Percentiles rank a stretch among this genome's conserved stretches.
Evolutionary conservation across 2,113 vertebrate genomes (phyloP).

Genomic region (Rhegmatorhina hoffmannsi): DNA sequence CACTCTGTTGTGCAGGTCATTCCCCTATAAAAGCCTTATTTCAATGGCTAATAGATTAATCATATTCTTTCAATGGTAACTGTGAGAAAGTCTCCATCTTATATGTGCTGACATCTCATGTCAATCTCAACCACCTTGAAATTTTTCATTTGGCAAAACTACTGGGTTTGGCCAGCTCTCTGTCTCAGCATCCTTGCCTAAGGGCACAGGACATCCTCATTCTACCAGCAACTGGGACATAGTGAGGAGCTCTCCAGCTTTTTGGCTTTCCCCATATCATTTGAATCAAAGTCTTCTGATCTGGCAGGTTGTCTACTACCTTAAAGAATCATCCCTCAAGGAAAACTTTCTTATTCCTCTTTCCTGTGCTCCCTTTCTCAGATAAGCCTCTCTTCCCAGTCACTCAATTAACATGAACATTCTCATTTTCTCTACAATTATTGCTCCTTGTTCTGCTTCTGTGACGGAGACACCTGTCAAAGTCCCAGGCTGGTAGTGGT

Average conservation of each 20-base stretch:
- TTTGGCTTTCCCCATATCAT: background rate
- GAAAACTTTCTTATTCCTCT: background rate
- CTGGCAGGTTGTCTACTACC: background rate
- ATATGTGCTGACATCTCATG: background rate
- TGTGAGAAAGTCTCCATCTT: background rate
- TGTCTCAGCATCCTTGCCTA: background rate
- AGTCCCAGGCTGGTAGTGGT: background rate
- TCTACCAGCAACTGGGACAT: background rate
- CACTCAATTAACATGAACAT: background rate
- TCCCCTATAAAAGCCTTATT: background rate
- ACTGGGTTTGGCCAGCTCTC: background rate
- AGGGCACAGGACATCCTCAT: background rate
- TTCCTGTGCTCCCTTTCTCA: background rate
- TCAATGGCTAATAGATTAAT: background rate
- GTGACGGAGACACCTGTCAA: background rate
- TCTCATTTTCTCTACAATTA: background rate
- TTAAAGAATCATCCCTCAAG: background rate
- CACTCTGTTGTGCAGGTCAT: background rate
- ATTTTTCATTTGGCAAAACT: background rate
- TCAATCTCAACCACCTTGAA: background rate
- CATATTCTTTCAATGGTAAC: background rate
- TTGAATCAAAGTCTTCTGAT: background rate
- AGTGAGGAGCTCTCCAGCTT: background rate
- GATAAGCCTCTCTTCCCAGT: background rate
- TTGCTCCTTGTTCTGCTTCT: background rate